Conservation (phyloP, 2,113 vertebrate species). For the Chaetodon trifascialis region DNA sequence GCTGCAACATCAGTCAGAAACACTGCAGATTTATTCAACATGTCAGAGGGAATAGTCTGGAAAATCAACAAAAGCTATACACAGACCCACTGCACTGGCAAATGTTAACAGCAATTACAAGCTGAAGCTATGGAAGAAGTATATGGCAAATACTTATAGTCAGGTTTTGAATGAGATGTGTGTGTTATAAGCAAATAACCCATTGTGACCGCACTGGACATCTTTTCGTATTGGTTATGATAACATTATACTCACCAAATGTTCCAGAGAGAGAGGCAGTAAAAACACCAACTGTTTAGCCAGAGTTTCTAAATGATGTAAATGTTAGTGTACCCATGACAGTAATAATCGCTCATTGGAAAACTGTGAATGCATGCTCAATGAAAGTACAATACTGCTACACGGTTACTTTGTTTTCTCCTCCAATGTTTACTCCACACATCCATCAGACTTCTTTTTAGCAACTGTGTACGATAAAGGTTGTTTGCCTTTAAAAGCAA, state of each 20-base stretch:
- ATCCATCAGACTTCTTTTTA: no score
- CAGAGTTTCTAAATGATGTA: neutral
- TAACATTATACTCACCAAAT: neutral
- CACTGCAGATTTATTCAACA: conserved; percentile 8
- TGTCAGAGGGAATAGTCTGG: neutral
- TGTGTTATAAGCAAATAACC: neutral
- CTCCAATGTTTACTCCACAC: neutral
- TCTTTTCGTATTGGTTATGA: neutral
- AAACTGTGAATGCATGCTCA: neutral
- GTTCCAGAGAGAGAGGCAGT: neutral
- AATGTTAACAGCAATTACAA: neutral
- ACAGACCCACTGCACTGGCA: neutral
- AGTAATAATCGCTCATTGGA: neutral
- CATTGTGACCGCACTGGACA: neutral
- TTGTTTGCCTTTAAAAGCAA: no score
- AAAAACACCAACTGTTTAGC: neutral
- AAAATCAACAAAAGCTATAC: neutral
- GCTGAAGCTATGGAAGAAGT: neutral
- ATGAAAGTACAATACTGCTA: neutral
- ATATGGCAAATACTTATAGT: neutral
- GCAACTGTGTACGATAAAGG: no score
- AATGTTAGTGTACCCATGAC: neutral
- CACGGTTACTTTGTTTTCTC: neutral
- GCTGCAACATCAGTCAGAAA: conserved; percentile 15
- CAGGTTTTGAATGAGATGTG: neutral